Evolutionary conservation across 2,113 vertebrate genomes (phyloP), one percentile per base, ranked within the genome.

Genomic region (Dinomys branickii): DNA sequence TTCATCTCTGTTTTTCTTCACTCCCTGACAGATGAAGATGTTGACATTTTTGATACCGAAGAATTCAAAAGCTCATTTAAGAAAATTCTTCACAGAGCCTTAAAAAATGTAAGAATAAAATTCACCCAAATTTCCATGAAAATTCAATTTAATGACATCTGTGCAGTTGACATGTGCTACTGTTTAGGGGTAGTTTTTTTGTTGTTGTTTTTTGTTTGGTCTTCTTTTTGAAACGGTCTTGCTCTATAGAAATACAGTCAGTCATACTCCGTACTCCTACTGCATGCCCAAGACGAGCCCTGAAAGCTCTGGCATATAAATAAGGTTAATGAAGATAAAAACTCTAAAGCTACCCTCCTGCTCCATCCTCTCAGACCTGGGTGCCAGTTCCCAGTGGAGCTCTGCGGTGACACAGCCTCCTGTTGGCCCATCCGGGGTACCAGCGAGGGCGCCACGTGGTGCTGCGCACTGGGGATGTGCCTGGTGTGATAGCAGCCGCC

Each of bases 61-160:
- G 88, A 98, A 65, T 99, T 99, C 97, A 98, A 97, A 98, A 96
- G 88, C 35, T 98, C 95, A n/a, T 98, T 99, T 97, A 98, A 98
- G 97, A 97, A 94, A 95, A 90, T 10, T 87, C 98, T 99, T 90
- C 98, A 4, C 13, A 97, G 98, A 97, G 81, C 98, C 88, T 93
- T 98, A 96, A 98, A 97, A 98, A 99, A 99, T 59, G 99, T 99
- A 98, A 99, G 99, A 89, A 81, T 77, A 67, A 65, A 87, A 78
- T 90, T 85, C 47, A 73, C 26, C 65, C 85, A 30, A 93, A 84
- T 93, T 88, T 95, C 50, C 50, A 83, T 85, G 17, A 35, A 50
- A 91, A 90, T 95, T 78, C 73, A 63, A 20, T 89, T 67, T 91
- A 47, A 77, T 12, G 14, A 52, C 16, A 50, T 84, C 47, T 58